Evolutionary conservation across 2,797 vertebrate genomes (phyloP), one percentile per base, ranked within the genome.

Genomic region (Chelmon rostratus): DNA sequence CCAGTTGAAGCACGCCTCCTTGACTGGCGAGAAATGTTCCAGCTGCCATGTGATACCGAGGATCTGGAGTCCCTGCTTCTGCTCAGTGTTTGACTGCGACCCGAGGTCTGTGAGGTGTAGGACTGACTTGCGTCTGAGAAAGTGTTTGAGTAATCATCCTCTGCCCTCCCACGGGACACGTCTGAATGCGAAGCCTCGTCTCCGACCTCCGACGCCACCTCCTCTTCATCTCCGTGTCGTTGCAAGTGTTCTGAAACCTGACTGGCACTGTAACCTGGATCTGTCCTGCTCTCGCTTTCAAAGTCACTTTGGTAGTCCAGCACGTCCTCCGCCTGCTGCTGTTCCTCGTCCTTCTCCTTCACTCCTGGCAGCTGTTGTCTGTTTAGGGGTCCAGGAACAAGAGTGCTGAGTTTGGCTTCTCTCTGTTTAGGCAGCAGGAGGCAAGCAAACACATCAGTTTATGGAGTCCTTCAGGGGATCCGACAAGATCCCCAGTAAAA

Each of bases 171-270:
- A 4, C 28, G 11, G 16, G 78, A 93, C 0, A 28, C 23, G 35
- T 94, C 91, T 10, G 89, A 85, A 61, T 35, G 52, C 0, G 28
- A 74, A 42, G 53, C 57, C 18, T 21, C 46, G 19, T 86, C 50
- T 4, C 73, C 69, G 21, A 71, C 50, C 2, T 89, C 79, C 0
- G 88, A 92, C 2, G 11, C n/a, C 8, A 71, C 38, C 57, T 83
- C 78, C 25, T 61, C 82, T 57, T 71, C 79, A 25, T 83, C 84
- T 38, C 49, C 70, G 3, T 70, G 84, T 15, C 68, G 89, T 6
- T 77, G 90, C 31, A 96, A 84, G 63, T 58, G 78, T 86, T 97
- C 96, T 0, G 96, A 97, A 64, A 97, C 89, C 76, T 96, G 93
- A 0, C 84, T 86, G 42, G 62, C 56, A 23, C 86, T 92, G 35